A percentile compares a stretch with the other conserved stretches of the same genome.
These are phyloP conservation scores for Caenorhabditis tropicalis DNA, from an alignment of 1,140 invertebrate species.

Conservation along the genomic window DNA sequence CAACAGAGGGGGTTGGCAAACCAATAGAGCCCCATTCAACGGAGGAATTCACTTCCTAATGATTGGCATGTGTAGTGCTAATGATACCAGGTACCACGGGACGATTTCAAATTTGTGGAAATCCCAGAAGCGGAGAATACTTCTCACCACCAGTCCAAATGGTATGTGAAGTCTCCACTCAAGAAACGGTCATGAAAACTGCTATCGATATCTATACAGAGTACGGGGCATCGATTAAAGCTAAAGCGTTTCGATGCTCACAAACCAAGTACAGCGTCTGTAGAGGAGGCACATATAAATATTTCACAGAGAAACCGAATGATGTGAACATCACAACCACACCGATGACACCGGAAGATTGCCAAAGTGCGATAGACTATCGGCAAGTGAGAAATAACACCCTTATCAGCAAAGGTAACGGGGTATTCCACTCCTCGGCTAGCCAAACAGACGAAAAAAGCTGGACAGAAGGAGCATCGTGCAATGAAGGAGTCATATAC, in stretches of 20 bases:
- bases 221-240: background rate
- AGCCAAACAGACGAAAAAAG: background rate
- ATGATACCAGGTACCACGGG: background rate
- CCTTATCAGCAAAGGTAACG: background rate
- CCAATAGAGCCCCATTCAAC: background rate
- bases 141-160: background rate
- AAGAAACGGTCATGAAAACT: background rate
- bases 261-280: background rate
- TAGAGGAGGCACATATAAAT: background rate
- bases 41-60: background rate
- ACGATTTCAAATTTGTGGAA: background rate
- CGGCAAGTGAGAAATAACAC: background rate
- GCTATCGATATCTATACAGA: background rate
- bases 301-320: background rate
- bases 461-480: background rate
- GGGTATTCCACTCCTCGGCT: background rate
- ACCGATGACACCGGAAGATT: background rate
- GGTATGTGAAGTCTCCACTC: background rate
- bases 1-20: background rate
- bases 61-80: background rate
- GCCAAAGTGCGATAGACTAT: background rate
- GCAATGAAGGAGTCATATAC: background rate
- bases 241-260: background rate
- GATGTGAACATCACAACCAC: background rate
- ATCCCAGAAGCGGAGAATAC: background rate